A percentile compares a stretch with the other conserved stretches of the same genome.
Evolutionary conservation across 2,113 vertebrate species (phyloP).

Genomic region (Odocoileus virginianus): DNA sequence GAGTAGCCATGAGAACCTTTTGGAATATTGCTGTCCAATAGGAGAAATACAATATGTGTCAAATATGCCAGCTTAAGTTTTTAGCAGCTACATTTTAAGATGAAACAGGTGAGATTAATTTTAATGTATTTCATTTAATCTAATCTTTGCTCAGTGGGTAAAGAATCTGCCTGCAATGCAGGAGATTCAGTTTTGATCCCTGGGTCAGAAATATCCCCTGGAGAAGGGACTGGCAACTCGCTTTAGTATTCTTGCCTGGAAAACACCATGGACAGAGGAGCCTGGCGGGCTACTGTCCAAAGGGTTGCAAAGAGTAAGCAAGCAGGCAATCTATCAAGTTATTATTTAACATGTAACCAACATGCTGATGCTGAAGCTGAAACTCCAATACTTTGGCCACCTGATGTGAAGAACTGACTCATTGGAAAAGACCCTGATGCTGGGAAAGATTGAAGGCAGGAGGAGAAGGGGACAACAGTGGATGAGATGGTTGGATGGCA

Average conservation of each 20-base stretch:
- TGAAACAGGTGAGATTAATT: not conserved
- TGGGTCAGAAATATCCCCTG: not conserved
- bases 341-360: not conserved
- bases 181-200: not conserved
- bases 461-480: not conserved
- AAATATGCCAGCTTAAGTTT: not conserved
- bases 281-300: not conserved
- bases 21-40: not conserved
- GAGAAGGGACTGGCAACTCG: not conserved
- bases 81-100: not conserved
- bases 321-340: not conserved
- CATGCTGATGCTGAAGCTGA: not conserved
- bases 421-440: not conserved
- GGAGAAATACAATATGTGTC: not conserved
- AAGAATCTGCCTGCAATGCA: not conserved
- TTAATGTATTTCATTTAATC: not conserved
- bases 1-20: not conserved
- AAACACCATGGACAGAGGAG: not conserved
- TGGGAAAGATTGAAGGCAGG: not conserved
- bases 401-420: not conserved
- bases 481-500: not conserved
- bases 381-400: not conserved
- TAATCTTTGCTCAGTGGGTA: not conserved
- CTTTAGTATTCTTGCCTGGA: not conserved
- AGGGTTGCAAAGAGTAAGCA: not conserved